Conservation (phyloP, 2,797 vertebrate genomes). For the Oceanodroma leucorhoa region DNA sequence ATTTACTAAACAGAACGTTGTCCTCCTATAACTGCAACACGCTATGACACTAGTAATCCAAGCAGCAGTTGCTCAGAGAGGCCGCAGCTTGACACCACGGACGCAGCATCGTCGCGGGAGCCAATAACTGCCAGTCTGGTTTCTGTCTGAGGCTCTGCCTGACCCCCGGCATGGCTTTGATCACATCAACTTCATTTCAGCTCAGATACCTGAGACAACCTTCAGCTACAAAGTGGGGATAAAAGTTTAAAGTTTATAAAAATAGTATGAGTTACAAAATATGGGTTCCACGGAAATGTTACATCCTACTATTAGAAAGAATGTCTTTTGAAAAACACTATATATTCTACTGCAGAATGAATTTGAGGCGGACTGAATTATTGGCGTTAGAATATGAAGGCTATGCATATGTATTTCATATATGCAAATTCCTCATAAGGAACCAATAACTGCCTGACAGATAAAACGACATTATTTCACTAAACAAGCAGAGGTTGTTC, state of each 20-base stretch:
- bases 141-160: background rate
- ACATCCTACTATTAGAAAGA: accelerated
- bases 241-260: background rate
- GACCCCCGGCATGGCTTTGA: background rate
- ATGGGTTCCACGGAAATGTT: background rate
- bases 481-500: background rate
- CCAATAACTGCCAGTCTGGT: background rate
- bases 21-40: accelerated
- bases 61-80: background rate
- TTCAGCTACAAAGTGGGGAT: background rate
- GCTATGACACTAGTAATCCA: accelerated
- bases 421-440: background rate
- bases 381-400: accelerated
- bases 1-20: accelerated
- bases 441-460: background rate
- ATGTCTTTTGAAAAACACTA: background rate
- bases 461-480: background rate
- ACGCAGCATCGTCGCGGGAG: background rate
- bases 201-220: background rate
- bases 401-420: background rate
- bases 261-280: background rate
- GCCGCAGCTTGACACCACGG: background rate
- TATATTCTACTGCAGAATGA: accelerated
- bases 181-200: background rate
- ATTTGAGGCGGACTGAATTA: background rate